Conservation (phyloP, 1,140 invertebrate species). For the Diuraphis noxia region DNA sequence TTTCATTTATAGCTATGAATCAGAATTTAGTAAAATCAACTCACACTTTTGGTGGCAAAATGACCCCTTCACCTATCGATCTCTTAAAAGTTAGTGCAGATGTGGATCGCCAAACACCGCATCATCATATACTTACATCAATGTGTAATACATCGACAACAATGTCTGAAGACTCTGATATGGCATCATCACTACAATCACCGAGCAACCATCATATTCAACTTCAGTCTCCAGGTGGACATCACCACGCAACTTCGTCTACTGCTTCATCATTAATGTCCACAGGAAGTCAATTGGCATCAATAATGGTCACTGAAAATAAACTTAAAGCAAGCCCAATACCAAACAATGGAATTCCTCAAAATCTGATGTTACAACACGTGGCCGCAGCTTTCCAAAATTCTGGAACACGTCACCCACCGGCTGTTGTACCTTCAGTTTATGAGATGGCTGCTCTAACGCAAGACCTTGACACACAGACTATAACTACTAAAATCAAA, state of each 20-base stretch:
- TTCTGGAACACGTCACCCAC: constrained; percentile 79
- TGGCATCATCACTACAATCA: constrained; percentile 69
- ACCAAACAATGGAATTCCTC: constrained; percentile 29
- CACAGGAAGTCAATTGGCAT: constrained; percentile 15
- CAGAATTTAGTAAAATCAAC: constrained; percentile 54
- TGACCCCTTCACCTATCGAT: constrained; percentile 50
- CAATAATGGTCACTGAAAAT: constrained; percentile 40
- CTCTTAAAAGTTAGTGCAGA: constrained; percentile 52
- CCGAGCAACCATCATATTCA: constrained; percentile 56
- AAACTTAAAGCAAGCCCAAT: constrained; percentile 33
- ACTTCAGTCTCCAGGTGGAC: constrained; percentile 31
- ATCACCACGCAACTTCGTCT: constrained; percentile 17
- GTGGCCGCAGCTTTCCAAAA: constrained; percentile 69
- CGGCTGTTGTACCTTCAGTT: constrained; percentile 72
- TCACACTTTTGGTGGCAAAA: constrained; percentile 54
- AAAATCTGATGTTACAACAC: constrained; percentile 62
- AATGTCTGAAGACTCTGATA: constrained; percentile 65
- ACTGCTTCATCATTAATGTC: constrained; percentile 33
- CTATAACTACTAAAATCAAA: constrained; percentile 95
- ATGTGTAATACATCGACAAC: constrained; percentile 58
- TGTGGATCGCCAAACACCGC: constrained; percentile 43
- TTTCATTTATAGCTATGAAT: constrained; percentile 36
- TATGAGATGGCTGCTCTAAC: constrained; percentile 97
- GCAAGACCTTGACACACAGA: constrained; percentile 93
- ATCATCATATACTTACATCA: constrained; percentile 53